These are phyloP conservation scores for Agrotis segetum DNA, from an alignment of 2,888 invertebrate genomes.

Conservation along the genomic window DNA sequence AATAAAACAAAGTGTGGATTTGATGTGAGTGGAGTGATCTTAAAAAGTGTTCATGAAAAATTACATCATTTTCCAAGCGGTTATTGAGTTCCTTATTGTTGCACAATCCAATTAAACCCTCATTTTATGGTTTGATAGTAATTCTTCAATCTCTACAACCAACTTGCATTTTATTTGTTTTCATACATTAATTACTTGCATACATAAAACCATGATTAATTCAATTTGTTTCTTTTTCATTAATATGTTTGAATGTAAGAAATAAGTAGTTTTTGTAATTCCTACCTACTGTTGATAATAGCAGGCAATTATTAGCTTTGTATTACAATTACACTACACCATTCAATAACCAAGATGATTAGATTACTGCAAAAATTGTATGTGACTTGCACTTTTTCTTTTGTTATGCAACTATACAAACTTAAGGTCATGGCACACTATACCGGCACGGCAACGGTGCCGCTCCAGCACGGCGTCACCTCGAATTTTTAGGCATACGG, in stretches of 20 bases:
- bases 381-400: no score
- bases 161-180: slow-evolving; percentile 5
- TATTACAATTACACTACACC: neutral
- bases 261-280: neutral
- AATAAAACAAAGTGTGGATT: no score
- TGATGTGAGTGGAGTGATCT: no score
- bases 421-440: no score
- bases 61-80: slow-evolving; percentile 30
- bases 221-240: slow-evolving; percentile 3
- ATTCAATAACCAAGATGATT: neutral
- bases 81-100: slow-evolving; percentile 17
- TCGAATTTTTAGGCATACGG: no score
- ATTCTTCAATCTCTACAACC: slow-evolving; percentile 3
- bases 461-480: no score
- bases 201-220: slow-evolving; percentile 6
- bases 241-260: neutral
- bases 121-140: neutral
- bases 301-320: slow-evolving; percentile 6
- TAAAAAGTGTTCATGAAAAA: slow-evolving; percentile 13
- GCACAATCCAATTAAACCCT: slow-evolving; percentile 14
- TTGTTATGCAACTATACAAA: no score
- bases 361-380: no score
- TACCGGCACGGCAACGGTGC: no score
- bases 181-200: no score
- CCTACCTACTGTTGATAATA: slow-evolving; percentile 2